Percentiles rank a stretch among this genome's conserved stretches.
Conservation (phyloP, 2,888 invertebrate species). For the Trichogramma evanescens region DNA sequence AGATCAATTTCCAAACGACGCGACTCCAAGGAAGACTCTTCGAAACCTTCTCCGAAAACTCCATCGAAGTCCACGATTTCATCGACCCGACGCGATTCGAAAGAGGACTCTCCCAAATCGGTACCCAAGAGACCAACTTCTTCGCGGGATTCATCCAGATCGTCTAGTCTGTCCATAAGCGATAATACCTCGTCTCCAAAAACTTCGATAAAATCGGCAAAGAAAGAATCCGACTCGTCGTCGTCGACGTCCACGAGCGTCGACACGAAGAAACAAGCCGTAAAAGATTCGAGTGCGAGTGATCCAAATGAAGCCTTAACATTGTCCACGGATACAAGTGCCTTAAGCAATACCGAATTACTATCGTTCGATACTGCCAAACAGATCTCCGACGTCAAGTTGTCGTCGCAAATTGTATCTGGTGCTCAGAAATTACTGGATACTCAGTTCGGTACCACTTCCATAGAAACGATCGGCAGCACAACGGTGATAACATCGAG, state of each 20-base stretch:
- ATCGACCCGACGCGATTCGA: slow-evolving; percentile 10
- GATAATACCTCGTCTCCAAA: slow-evolving; percentile 3
- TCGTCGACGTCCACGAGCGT: too few relatives aligned
- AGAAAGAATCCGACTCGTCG: background rate
- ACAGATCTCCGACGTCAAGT: too few relatives aligned
- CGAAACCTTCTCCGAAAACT: too few relatives aligned
- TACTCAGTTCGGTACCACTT: too few relatives aligned
- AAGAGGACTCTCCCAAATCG: slow-evolving; percentile 12
- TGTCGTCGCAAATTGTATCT: too few relatives aligned
- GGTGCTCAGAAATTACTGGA: too few relatives aligned
- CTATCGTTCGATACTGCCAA: slow-evolving; percentile 13
- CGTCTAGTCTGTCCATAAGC: slow-evolving; percentile 3
- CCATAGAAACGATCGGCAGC: too few relatives aligned
- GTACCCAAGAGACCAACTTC: background rate
- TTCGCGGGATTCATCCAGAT: slow-evolving; percentile 8
- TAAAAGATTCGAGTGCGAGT: slow-evolving; percentile 9
- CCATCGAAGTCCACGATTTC: too few relatives aligned
- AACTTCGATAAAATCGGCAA: background rate
- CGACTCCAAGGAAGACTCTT: too few relatives aligned
- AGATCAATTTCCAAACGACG: too few relatives aligned
- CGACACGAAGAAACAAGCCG: slow-evolving; percentile 4
- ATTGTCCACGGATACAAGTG: slow-evolving; percentile 28
- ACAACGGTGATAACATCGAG: too few relatives aligned
- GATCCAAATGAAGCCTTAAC: slow-evolving; percentile 32
- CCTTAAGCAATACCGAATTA: slow-evolving; percentile 23